Percentiles rank a stretch among this genome's conserved stretches.
Conservation (phyloP, 2,113 vertebrate species). For the Chaenogobius annularis region DNA sequence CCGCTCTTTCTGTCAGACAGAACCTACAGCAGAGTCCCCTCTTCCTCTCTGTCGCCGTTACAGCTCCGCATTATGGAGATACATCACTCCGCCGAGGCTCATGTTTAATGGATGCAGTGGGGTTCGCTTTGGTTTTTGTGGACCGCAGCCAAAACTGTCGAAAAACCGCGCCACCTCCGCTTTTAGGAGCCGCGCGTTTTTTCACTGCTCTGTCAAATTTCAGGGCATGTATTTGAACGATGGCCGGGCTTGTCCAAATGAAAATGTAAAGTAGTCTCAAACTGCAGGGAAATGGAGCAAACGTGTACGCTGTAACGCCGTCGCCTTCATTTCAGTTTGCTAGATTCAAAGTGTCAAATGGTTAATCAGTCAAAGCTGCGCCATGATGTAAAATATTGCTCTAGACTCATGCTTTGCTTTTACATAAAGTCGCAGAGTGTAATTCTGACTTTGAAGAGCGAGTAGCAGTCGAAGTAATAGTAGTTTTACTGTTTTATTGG, state of each 20-base stretch:
- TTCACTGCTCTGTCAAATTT: neutral
- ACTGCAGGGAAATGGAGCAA: neutral
- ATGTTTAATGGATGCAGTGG: neutral
- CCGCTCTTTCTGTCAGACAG: neutral
- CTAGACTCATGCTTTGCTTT: no score
- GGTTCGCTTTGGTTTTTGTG: constrained; percentile 4
- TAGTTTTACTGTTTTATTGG: no score
- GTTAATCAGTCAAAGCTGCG: no score
- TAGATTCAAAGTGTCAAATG: no score
- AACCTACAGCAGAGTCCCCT: neutral
- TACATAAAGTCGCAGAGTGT: no score
- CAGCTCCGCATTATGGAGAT: neutral
- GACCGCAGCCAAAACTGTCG: neutral
- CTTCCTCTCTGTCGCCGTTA: neutral
- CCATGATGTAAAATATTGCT: no score
- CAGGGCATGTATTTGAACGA: neutral
- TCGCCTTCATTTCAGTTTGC: no score
- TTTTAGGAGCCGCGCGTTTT: neutral
- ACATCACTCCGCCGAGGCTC: neutral
- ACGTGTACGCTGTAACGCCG: no score
- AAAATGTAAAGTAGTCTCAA: neutral
- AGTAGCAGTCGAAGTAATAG: no score
- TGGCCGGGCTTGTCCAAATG: neutral
- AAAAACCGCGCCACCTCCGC: neutral
- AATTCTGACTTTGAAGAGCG: no score